Conservation (phyloP, 1,140 invertebrate genomes). For the Laupala kohalensis region DNA sequence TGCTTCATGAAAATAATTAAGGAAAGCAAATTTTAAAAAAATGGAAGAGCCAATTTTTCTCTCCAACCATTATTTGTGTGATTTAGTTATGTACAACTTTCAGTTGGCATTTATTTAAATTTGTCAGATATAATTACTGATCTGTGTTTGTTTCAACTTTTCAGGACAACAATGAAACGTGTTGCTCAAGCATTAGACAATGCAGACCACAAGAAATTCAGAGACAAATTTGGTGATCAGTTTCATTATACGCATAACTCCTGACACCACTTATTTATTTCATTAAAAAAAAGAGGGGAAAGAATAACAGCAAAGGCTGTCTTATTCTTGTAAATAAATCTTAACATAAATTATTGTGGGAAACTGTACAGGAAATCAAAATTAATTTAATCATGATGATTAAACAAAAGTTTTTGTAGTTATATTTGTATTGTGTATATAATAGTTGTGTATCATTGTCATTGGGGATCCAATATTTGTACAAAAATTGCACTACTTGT, state of each 20-base stretch:
- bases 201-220: constrained; percentile 10
- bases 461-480: too few species aligned
- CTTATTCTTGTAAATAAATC: too few species aligned
- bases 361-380: too few species aligned
- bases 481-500: too few species aligned
- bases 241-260: constrained; percentile 11
- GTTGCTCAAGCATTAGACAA: constrained; percentile 6
- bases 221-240: constrained; percentile 15
- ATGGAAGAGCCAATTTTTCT: not conserved
- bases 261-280: too few species aligned
- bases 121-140: not conserved
- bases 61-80: not conserved
- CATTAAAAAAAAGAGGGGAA: too few species aligned
- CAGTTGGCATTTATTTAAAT: not conserved
- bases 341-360: too few species aligned
- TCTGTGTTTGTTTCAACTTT: not conserved
- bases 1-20: not conserved
- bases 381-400: too few species aligned
- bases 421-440: too few species aligned
- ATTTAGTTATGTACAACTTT: not conserved
- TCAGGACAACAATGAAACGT: constrained; percentile 10
- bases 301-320: too few species aligned
- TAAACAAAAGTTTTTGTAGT: too few species aligned
- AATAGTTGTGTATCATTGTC: too few species aligned
- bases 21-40: not conserved